phyloP scores from a whole-genome alignment of 1,140 invertebrate species.

The Pseudobourletiella spinata region DNA sequence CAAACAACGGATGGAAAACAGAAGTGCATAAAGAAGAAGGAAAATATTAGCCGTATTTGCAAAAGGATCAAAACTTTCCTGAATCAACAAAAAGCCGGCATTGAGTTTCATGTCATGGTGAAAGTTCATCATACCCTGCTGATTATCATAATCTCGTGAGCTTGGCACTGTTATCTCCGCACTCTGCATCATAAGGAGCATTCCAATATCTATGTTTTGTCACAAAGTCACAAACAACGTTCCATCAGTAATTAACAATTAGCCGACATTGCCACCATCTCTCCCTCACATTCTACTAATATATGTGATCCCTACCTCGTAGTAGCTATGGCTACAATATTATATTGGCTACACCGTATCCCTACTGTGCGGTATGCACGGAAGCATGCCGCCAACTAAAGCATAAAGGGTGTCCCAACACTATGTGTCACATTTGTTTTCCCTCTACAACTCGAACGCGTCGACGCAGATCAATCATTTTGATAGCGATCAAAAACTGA shows the following conservation, averaged over 20 bases:
- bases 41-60: not conserved
- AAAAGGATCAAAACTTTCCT: not conserved
- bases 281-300: too few relatives aligned
- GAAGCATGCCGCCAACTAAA: too few relatives aligned
- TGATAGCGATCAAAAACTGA: too few relatives aligned
- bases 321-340: too few relatives aligned
- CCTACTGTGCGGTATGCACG: too few relatives aligned
- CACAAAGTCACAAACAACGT: constrained; percentile 8
- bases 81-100: not conserved
- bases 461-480: too few relatives aligned
- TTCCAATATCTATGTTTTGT: constrained; percentile 29
- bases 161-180: constrained; percentile 24
- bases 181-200: constrained; percentile 34
- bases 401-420: too few relatives aligned
- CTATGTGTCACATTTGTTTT: too few relatives aligned
- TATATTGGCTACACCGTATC: too few relatives aligned
- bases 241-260: constrained; percentile 1
- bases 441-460: too few relatives aligned
- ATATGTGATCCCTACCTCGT: too few relatives aligned
- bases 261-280: not conserved
- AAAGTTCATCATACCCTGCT: constrained; percentile 32
- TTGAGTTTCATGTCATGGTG: constrained; percentile 6
- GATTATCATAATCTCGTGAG: constrained; percentile 22
- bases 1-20: not conserved
- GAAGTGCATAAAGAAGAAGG: not conserved